phyloP scores from a whole-genome alignment of 2,797 vertebrate species.

The Coregonus ussuriensis region DNA sequence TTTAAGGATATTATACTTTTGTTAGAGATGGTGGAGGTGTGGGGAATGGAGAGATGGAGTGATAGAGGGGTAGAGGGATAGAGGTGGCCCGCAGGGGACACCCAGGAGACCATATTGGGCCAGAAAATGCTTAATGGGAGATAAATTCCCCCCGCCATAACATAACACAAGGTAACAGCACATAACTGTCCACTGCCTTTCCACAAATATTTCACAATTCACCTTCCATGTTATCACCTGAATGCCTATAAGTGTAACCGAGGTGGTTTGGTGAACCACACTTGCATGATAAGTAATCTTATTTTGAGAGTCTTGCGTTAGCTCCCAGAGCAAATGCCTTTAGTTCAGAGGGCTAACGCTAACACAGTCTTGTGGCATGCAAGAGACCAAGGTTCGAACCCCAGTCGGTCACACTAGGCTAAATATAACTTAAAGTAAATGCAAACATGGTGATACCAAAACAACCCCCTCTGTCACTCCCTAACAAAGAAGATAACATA shows the following conservation, averaged over 20 bases:
- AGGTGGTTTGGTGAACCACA: not conserved
- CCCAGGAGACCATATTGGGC: slow-evolving; percentile 49
- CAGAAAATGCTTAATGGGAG: slow-evolving; percentile 35
- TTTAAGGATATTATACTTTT: slow-evolving; percentile 65
- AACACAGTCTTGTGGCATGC: not conserved
- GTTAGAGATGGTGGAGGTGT: slow-evolving; percentile 49
- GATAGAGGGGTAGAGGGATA: slow-evolving; percentile 31
- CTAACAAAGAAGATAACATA: not conserved
- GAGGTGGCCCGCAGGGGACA: slow-evolving; percentile 33
- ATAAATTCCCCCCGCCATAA: slow-evolving; percentile 30
- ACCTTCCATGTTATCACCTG: too few species aligned
- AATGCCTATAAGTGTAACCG: too few species aligned
- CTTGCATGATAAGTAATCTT: not conserved
- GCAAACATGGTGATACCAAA: not conserved
- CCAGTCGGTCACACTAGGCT: not conserved
- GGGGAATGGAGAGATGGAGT: slow-evolving; percentile 48
- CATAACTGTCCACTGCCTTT: not conserved
- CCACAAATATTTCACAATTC: not conserved
- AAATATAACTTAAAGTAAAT: not conserved
- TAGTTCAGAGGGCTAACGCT: too few species aligned
- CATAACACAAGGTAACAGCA: not conserved
- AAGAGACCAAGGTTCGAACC: not conserved
- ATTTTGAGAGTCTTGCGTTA: not conserved
- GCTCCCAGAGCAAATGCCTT: not conserved
- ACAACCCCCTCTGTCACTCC: not conserved